These are phyloP conservation scores for Caradrina kadenii DNA, from an alignment of 2,888 invertebrate species.

Conservation along the genomic window DNA sequence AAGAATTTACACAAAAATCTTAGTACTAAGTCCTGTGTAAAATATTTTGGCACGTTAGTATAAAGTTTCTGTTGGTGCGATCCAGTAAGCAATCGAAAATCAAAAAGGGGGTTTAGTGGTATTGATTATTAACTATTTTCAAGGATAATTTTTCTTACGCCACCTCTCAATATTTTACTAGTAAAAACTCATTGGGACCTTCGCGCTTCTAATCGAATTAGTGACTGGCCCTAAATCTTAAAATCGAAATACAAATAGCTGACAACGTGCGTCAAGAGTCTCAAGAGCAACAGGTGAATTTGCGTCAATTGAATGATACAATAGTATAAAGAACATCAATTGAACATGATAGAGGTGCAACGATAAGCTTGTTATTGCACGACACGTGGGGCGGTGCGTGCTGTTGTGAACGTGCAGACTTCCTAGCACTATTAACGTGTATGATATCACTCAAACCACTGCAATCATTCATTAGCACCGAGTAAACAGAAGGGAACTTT, in stretches of 20 bases:
- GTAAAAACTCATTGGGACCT: too few species aligned
- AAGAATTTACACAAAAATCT: too few species aligned
- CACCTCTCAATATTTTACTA: too few species aligned
- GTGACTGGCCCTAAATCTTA: neutral
- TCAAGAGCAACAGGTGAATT: slow-evolving; percentile 32
- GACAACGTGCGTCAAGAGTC: neutral
- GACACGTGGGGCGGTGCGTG: slow-evolving; percentile 58
- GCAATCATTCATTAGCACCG: slow-evolving; percentile 62
- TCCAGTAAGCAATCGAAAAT: too few species aligned
- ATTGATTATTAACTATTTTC: too few species aligned
- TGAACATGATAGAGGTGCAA: slow-evolving; percentile 28
- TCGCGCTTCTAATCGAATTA: neutral
- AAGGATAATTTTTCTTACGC: too few species aligned
- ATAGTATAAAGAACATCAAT: slow-evolving; percentile 24
- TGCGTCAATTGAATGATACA: slow-evolving; percentile 18
- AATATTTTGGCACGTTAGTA: too few species aligned
- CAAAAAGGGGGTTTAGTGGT: too few species aligned
- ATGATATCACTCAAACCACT: slow-evolving; percentile 69
- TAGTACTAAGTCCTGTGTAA: neutral
- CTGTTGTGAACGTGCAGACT: slow-evolving; percentile 54
- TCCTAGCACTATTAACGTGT: slow-evolving; percentile 63
- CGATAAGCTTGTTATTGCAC: slow-evolving; percentile 51
- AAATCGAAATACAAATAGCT: neutral
- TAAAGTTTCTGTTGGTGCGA: too few species aligned
- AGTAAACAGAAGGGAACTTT: slow-evolving; percentile 57